Conservation (phyloP, 2,113 vertebrate species). For the Triplophysa dalaica region DNA sequence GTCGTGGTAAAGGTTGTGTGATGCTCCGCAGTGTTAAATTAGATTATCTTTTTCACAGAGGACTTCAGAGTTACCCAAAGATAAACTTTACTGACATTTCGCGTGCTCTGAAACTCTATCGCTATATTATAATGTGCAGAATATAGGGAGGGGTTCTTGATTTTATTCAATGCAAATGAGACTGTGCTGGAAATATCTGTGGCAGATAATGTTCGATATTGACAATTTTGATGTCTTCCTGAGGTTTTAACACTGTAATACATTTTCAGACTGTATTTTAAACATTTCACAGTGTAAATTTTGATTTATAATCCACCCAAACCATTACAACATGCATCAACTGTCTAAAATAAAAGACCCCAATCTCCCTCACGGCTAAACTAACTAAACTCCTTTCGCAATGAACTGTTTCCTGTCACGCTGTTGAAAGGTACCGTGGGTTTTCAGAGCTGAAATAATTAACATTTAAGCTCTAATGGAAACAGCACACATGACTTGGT, state of each 20-base stretch:
- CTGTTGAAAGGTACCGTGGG: slow-evolving; percentile 6
- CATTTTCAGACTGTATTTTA: too few species aligned
- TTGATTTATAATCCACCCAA: too few species aligned
- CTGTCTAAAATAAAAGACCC: not conserved
- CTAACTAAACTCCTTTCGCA: not conserved
- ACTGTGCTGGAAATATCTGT: too few species aligned
- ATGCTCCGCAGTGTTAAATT: slow-evolving; percentile 37
- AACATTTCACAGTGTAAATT: too few species aligned
- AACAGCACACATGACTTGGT: slow-evolving; percentile 36
- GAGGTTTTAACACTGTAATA: too few species aligned
- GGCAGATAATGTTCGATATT: too few species aligned
- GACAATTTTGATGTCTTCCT: too few species aligned
- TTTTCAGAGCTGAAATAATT: slow-evolving; percentile 46
- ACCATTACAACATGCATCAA: too few species aligned
- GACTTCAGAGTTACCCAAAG: slow-evolving; percentile 10
- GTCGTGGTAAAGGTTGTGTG: not conserved
- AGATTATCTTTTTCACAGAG: slow-evolving; percentile 33
- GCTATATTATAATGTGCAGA: too few species aligned
- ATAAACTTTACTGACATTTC: slow-evolving; percentile 27
- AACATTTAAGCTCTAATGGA: slow-evolving; percentile 49
- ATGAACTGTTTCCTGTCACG: not conserved
- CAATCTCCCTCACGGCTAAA: slow-evolving; percentile 2
- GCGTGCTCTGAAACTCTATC: not conserved
- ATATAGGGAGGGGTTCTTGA: too few species aligned
- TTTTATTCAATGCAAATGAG: not conserved